Base-by-base conservation (phyloP, 2,797 vertebrate species). In the Aldrovandia affinis region DNA sequence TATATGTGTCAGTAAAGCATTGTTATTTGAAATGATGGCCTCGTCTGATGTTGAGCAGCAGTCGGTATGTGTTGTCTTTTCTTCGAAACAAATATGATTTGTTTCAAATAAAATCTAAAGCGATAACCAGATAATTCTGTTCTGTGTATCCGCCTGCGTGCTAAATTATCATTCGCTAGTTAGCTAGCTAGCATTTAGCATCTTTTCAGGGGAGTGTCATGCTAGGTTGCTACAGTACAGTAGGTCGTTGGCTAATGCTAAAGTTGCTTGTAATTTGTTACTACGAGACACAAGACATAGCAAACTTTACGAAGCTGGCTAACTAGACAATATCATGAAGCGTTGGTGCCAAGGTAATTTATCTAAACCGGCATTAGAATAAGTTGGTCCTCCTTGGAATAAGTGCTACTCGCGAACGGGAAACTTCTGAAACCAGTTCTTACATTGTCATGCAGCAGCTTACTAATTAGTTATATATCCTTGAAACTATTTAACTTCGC, bases 21-120 rank as follows among this genome's bases (percentile, higher is more conserved):
- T 47, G 25, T 44, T 6, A 77, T 77, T 47, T 75, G 20, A 57
- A 61, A 59, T 20, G 36, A 81, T 81, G 80, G 80, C 80, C 9
- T 42, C 80, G 22, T 44, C 80, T 25, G 80, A 81, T 59, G 80
- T 81, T 61, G 80, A 55, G 61, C 80, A 57, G 12, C 80, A 81
- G 57, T 42, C 63, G 54, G 80, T 81, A 42, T 4, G 80, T 59
- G 55, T 44, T 81, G 61, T 81, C 18, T 25, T 47, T 44, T 47
- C 25, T 77, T 47, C 42, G 30, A 42, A 14, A 44, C 1, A 1
- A 68, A 14, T 44, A 25, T 75, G 39, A n/a, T 44, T 44, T 44
- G 73, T 77, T 47, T 25, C 9, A 44, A 77, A 77, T 20, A 77
- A 77, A 4, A 18, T 3, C 15, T 8, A 7, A 47, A 22, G 8